Evolutionary conservation across 2,797 vertebrate genomes (phyloP).

Genomic region (Chaenodraco wilsoni): DNA sequence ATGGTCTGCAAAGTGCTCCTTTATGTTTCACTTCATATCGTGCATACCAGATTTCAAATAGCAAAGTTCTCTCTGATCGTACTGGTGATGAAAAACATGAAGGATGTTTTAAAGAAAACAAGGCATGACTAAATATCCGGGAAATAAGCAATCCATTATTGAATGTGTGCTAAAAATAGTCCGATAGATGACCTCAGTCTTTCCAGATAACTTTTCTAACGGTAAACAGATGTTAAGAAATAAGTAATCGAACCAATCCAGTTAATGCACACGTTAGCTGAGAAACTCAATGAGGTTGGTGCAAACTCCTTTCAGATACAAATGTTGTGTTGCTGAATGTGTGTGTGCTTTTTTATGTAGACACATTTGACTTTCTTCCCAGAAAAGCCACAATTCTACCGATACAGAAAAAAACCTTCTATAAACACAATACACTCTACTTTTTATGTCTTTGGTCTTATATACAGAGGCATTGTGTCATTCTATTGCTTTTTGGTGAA

Average conservation of each 20-base stretch:
- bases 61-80: neutral
- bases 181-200: slow-evolving; percentile 19
- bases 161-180: slow-evolving; percentile 22
- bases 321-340: slow-evolving; percentile 1
- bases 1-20: slow-evolving; percentile 27
- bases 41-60: neutral
- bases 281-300: neutral
- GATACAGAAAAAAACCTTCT: neutral
- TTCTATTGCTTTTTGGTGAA: neutral
- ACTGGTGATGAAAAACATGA: neutral
- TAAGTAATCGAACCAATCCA: slow-evolving; percentile 9
- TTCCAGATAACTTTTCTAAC: slow-evolving; percentile 24
- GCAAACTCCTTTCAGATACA: slow-evolving; percentile 8
- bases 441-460: neutral
- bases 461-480: neutral
- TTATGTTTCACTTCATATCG: slow-evolving; percentile 10
- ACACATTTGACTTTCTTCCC: slow-evolving; percentile 18
- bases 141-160: slow-evolving; percentile 6
- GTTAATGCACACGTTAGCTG: neutral
- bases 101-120: neutral
- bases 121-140: neutral
- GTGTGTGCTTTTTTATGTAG: neutral
- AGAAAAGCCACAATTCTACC: neutral
- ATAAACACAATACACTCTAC: too few species aligned
- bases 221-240: slow-evolving; percentile 35